phyloP scores from a whole-genome alignment of 2,113 vertebrate species.

The Ardeotis arabs region DNA sequence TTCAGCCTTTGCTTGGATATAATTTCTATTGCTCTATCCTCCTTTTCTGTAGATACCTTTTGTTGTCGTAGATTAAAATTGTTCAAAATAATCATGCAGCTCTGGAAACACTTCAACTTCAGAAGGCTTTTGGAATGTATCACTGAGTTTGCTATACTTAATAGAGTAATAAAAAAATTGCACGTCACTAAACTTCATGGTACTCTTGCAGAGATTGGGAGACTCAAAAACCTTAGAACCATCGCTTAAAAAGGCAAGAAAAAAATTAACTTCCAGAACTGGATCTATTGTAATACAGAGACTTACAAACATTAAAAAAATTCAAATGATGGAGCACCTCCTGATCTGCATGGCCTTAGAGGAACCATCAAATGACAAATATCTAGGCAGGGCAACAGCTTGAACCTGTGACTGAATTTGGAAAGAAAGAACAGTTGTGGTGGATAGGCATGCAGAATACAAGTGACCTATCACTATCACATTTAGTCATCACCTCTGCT shows the following conservation, averaged over 20 bases:
- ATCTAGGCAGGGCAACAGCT: background rate
- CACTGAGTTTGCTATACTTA: background rate
- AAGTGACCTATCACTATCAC: background rate
- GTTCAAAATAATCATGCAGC: background rate
- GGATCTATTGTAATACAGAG: background rate
- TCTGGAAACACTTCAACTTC: background rate
- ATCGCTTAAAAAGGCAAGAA: background rate
- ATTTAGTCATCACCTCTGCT: background rate
- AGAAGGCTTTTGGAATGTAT: background rate
- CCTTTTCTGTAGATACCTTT: background rate
- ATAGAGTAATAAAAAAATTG: background rate
- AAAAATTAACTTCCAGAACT: background rate
- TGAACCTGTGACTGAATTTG: background rate
- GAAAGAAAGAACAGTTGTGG: background rate
- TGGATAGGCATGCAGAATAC: background rate
- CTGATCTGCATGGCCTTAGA: background rate
- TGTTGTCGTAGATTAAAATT: background rate
- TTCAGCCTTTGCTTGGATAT: background rate
- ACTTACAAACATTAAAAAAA: background rate
- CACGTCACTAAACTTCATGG: background rate
- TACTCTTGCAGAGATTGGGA: background rate
- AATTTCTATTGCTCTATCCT: background rate
- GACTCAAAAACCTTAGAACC: background rate
- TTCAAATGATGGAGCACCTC: background rate
- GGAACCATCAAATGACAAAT: background rate